Evolutionary conservation across 2,888 invertebrate species (phyloP), one percentile per base, ranked within the genome.

Genomic region (Meganola albula): DNA sequence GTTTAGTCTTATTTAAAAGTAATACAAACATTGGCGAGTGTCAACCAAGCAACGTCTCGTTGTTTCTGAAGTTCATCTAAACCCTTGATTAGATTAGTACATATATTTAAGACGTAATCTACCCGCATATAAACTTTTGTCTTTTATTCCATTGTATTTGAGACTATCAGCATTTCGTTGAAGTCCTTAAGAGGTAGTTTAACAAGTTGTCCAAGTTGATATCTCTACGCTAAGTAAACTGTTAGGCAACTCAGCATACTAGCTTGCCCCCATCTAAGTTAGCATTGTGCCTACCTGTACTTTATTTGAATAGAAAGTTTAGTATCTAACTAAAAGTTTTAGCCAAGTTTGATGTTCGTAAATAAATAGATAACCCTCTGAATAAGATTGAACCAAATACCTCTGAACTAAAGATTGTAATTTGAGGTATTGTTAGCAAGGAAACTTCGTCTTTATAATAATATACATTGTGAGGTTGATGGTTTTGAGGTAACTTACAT

Each of bases 161-260:
- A n/a, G n/a, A 74, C 74, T 74, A 79, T 76, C 73, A 61, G 58
- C 48, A 48, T 52, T 48, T 62, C 63, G 60, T 68, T 71, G 74
- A 69, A 69, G 68, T 61, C 62, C 61, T 72, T 75, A 74, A 77
- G 74, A 74, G 76, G 59, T 65, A 66, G 67, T 75, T 75, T 78
- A 74, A 77, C 75, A 73, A 63, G 63, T 57, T 65, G 64, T 69
- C 63, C 69, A 58, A 62, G 65, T 66, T 67, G 64, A 63, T 68
- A 68, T 71, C 67, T 65, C 63, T 72, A 69, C 56, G 58, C 58
- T 64, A 49, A 46, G 51, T 39, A 39, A 52, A 61, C 51, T 55
- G 52, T 48, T 35, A 40, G 44, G 48, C 52, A 70, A 65, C 65
- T 66, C 59, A 55, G 53, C 54, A 58, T 53, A 49, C 48, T 51